phyloP scores from a whole-genome alignment of 2,888 invertebrate species.

The Eupithecia centaureata region DNA sequence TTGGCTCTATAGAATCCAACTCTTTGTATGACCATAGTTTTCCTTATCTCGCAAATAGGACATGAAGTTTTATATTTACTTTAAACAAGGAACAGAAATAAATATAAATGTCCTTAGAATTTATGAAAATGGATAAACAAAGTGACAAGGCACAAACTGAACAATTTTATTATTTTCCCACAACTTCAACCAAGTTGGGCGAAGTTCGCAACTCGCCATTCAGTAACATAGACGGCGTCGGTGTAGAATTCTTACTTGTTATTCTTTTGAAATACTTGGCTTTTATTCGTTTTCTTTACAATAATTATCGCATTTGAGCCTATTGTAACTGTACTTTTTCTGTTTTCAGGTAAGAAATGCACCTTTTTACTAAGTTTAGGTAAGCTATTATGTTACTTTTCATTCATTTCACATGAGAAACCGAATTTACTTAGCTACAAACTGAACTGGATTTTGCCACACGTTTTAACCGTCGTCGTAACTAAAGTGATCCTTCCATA shows the following conservation, averaged over 20 bases:
- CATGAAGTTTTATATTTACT: neutral
- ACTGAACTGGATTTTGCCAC: neutral
- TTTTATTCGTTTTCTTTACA: neutral
- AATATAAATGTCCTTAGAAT: neutral
- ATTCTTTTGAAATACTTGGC: slow-evolving; percentile 13
- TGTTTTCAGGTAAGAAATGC: slow-evolving; percentile 13
- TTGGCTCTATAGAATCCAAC: too few species aligned
- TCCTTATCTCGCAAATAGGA: too few species aligned
- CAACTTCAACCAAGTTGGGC: slow-evolving; percentile 8
- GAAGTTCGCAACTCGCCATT: slow-evolving; percentile 24
- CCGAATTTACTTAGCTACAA: too few species aligned
- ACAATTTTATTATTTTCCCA: slow-evolving; percentile 21
- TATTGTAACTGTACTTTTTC: neutral
- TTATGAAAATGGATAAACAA: slow-evolving; percentile 12
- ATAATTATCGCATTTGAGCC: neutral
- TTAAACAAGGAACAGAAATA: neutral
- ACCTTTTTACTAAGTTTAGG: slow-evolving; percentile 3
- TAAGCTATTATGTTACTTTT: neutral
- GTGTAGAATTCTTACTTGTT: slow-evolving; percentile 11
- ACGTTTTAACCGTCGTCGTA: neutral
- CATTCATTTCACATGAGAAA: neutral
- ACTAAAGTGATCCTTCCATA: neutral
- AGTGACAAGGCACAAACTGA: slow-evolving; percentile 12
- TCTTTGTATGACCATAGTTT: too few species aligned
- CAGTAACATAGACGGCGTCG: slow-evolving; percentile 20